phyloP scores from a whole-genome alignment of 2,888 invertebrate species.

The Auanema sp. region DNA sequence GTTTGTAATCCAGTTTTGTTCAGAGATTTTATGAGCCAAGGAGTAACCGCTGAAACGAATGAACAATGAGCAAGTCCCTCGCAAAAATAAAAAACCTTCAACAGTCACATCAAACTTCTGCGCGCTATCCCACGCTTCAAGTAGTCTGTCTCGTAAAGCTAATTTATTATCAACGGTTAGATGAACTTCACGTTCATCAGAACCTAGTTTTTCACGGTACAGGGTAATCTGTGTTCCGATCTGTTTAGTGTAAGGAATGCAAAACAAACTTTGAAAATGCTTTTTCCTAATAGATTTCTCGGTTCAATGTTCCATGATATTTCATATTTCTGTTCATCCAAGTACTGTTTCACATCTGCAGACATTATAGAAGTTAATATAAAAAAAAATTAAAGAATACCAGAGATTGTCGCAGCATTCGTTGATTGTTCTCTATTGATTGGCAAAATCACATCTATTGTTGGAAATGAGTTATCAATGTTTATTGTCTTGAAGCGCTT shows the following conservation, averaged over 20 bases:
- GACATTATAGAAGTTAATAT: not conserved
- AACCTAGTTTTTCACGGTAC: constrained; percentile 35
- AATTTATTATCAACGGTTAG: constrained; percentile 41
- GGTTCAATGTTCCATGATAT: constrained; percentile 49
- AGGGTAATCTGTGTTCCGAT: constrained; percentile 21
- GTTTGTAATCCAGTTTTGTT: constrained; percentile 55
- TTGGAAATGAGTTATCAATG: constrained; percentile 1
- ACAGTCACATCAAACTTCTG: constrained; percentile 59
- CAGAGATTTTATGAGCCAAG: constrained; percentile 47
- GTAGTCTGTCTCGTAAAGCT: constrained; percentile 42
- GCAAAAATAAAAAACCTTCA: constrained; percentile 28
- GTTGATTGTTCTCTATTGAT: constrained; percentile 12
- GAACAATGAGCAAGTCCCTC: not conserved
- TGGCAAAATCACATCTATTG: constrained; percentile 8
- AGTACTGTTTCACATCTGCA: not conserved
- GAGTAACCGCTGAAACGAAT: constrained; percentile 36
- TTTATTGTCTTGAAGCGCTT: constrained; percentile 29
- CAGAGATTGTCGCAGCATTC: constrained; percentile 14
- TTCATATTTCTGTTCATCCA: constrained; percentile 30
- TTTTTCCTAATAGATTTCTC: constrained; percentile 21
- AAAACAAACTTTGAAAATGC: constrained; percentile 40
- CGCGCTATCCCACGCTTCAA: constrained; percentile 54
- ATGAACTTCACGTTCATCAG: constrained; percentile 25
- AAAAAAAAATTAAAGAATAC: not conserved
- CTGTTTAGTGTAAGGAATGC: not conserved